Evolutionary conservation across 2,888 invertebrate species (phyloP).

Genomic region (Salticus scenicus): DNA sequence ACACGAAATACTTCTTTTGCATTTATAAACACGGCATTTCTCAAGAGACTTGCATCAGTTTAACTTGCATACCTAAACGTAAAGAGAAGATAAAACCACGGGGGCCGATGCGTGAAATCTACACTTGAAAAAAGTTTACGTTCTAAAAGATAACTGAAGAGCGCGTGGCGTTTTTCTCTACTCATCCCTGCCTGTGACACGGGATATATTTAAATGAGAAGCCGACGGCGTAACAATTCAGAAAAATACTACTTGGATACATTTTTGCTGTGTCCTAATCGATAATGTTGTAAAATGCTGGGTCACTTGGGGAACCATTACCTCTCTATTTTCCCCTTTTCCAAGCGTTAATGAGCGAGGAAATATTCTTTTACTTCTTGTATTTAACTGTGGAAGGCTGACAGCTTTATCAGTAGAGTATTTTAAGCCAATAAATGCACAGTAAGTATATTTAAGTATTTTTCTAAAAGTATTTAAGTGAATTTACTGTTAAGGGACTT

Average conservation of each 20-base stretch:
- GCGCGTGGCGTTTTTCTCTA: neutral
- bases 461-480: conserved; percentile 10
- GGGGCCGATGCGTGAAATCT: neutral
- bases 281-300: conserved; percentile 16
- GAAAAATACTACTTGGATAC: conserved; percentile 4
- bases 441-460: conserved; percentile 9
- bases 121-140: neutral
- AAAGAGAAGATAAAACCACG: neutral
- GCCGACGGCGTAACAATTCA: conserved; percentile 10
- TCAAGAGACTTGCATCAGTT: neutral
- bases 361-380: neutral
- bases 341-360: conserved; percentile 8
- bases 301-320: conserved; percentile 20
- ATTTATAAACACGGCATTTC: neutral
- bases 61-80: neutral
- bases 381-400: conserved; percentile 5
- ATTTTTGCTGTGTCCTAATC: conserved; percentile 13
- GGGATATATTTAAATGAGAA: conserved; percentile 18
- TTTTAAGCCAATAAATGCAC: conserved; percentile 9
- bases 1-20: neutral
- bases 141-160: neutral
- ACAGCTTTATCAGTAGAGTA: conserved; percentile 3
- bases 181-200: neutral
- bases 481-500: neutral
- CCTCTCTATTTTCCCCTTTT: conserved; percentile 5